Conservation (phyloP, 2,888 invertebrate genomes). For the Tryphoninae sp. region DNA sequence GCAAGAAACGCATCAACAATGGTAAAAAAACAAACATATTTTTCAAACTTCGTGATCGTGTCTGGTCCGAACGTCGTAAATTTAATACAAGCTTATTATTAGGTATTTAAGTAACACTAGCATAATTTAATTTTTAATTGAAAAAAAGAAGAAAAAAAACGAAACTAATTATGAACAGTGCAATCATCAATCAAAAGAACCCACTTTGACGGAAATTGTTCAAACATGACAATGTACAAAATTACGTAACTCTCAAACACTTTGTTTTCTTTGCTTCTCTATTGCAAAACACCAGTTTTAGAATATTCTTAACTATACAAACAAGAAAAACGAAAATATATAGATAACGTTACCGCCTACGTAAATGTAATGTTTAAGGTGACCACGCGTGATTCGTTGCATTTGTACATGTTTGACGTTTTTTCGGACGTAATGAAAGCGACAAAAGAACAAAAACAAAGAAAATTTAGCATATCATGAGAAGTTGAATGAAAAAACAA, state of each 20-base stretch:
- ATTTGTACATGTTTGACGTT: constrained; percentile 75
- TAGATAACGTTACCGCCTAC: constrained; percentile 76
- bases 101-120: constrained; percentile 62
- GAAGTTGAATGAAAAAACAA: constrained; percentile 39
- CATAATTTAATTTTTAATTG: constrained; percentile 61
- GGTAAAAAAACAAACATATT: constrained; percentile 38
- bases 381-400: constrained; percentile 75
- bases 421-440: constrained; percentile 67
- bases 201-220: constrained; percentile 69
- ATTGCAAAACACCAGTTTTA: constrained; percentile 75
- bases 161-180: constrained; percentile 77
- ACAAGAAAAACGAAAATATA: constrained; percentile 64
- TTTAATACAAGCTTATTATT: constrained; percentile 74
- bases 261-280: constrained; percentile 71
- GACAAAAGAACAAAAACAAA: constrained; percentile 55
- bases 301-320: constrained; percentile 69
- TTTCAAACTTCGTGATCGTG: constrained; percentile 49
- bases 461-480: constrained; percentile 55
- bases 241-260: constrained; percentile 68
- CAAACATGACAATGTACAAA: constrained; percentile 76
- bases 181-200: constrained; percentile 75
- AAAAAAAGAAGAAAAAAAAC: constrained; percentile 15
- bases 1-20: constrained; percentile 5
- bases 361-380: constrained; percentile 74
- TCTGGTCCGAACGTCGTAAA: constrained; percentile 71